Evolutionary conservation across 2,888 invertebrate genomes (phyloP).

Genomic region (Drosophila macrospina): DNA sequence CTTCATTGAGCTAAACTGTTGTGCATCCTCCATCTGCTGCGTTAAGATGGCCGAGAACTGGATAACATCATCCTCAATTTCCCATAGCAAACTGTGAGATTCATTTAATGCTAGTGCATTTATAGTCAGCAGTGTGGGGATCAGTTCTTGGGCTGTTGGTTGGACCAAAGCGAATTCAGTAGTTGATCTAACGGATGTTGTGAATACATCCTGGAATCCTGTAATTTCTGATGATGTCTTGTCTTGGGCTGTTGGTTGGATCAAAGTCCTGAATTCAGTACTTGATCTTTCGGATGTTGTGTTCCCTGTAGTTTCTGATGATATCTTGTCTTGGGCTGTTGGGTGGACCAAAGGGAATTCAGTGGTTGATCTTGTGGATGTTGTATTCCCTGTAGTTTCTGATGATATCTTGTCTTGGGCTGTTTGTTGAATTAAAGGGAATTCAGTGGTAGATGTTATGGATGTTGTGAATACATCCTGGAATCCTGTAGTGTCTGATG

Average conservation of each 20-base stretch:
- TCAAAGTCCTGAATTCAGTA: too few relatives aligned
- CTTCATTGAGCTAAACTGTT: background rate
- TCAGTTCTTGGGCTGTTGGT: background rate
- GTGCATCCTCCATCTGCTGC: background rate
- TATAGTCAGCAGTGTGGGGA: background rate
- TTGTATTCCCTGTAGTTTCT: too few relatives aligned
- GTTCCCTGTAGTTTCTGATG: too few relatives aligned
- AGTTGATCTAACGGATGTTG: background rate
- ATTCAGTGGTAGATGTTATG: too few relatives aligned
- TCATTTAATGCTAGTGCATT: conserved; percentile 4
- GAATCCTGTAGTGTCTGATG: too few relatives aligned
- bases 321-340: background rate
- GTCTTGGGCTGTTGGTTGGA: too few relatives aligned
- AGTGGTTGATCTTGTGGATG: background rate
- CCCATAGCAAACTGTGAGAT: background rate
- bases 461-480: too few relatives aligned
- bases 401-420: too few relatives aligned
- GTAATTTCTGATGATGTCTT: conserved; percentile 22
- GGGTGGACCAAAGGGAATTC: background rate
- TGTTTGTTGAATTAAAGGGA: too few relatives aligned
- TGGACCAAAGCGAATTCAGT: conserved; percentile 1
- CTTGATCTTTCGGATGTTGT: too few relatives aligned
- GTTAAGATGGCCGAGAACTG: conserved; percentile 1
- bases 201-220: too few relatives aligned
- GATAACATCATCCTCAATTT: conserved; percentile 1